Conservation (phyloP, 2,113 vertebrate genomes). For the Mungos mungo region DNA sequence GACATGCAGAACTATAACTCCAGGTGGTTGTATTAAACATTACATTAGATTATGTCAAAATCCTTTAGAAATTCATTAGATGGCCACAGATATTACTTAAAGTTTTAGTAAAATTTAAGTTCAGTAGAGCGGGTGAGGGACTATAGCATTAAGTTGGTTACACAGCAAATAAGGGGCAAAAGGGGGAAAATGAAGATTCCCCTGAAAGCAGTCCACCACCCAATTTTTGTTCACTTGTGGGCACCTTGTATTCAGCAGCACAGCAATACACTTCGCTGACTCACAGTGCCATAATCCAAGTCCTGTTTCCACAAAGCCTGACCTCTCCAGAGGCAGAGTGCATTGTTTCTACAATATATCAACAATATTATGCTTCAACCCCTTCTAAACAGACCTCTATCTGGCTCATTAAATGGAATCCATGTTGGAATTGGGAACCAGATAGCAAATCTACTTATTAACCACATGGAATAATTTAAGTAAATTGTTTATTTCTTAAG, state of each 20-base stretch:
- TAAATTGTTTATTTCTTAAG: not conserved
- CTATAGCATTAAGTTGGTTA: not conserved
- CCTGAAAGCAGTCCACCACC: not conserved
- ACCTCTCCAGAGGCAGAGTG: not conserved
- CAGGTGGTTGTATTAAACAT: not conserved
- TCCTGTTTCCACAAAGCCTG: not conserved
- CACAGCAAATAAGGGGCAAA: not conserved
- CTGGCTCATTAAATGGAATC: not conserved
- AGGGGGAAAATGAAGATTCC: not conserved
- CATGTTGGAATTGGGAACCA: not conserved
- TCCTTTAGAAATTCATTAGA: slow-evolving; percentile 15
- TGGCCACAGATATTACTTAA: not conserved
- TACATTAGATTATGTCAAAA: not conserved
- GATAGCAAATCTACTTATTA: not conserved
- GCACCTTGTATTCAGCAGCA: too few species aligned
- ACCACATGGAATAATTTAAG: not conserved
- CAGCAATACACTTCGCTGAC: not conserved
- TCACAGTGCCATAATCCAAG: not conserved
- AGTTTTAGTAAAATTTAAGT: slow-evolving; percentile 6
- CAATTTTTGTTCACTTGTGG: not conserved
- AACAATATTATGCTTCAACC: not conserved
- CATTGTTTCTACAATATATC: not conserved
- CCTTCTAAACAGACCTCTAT: not conserved
- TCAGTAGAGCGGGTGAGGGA: not conserved
- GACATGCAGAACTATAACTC: not conserved